Base-by-base conservation (phyloP, 1,140 invertebrate genomes). In the Caenorhabditis latens region DNA sequence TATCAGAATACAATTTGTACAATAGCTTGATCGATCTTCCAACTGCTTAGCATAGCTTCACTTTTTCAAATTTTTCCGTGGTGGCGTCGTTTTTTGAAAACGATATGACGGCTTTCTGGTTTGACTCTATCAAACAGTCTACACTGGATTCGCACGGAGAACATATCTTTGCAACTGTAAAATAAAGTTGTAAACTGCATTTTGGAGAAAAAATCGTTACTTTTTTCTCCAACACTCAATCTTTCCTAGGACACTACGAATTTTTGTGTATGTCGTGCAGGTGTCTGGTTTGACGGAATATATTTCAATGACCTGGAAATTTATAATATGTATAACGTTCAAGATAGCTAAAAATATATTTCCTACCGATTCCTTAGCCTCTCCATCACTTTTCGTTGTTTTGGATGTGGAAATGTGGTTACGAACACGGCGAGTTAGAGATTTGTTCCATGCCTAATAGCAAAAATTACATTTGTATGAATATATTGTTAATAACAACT, bases 211-310 rank as follows among this genome's bases (percentile, higher is more conserved):
- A 53, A 32, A 32, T 32, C 32, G 2, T 32, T 32, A 79, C 71
- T 79, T 53, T 50, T 50, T 79, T 50, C 71, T 79, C 71, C 71
- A 79, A 13, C 71, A 79, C 46, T 79, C 71, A 53, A 79, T 79
- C 0, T 46, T 79, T 13, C n/a, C n/a, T 5, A 21, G n/a, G 1
- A 79, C 71, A 50, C 71, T 79, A 53, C 46, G 21, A 24, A 79
- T 79, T 79, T 79, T 79, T 19, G 71, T 79, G 14, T 50, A 79
- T 24, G 46, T 50, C 0, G 71, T 79, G 71, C 71, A 79, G 46
- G 71, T 79, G 13, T 79, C 71, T 4, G 71, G 71, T 50, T 50
- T 48, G 21, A 79, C 21, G 14, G 71, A 50, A 21, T 46, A 79
- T 6, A 24, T 50, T 24, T 79, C 71, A 32, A 79, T 79, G 4